Base-by-base conservation (phyloP, 1,140 invertebrate species). In the Bicyclus anynana region DNA sequence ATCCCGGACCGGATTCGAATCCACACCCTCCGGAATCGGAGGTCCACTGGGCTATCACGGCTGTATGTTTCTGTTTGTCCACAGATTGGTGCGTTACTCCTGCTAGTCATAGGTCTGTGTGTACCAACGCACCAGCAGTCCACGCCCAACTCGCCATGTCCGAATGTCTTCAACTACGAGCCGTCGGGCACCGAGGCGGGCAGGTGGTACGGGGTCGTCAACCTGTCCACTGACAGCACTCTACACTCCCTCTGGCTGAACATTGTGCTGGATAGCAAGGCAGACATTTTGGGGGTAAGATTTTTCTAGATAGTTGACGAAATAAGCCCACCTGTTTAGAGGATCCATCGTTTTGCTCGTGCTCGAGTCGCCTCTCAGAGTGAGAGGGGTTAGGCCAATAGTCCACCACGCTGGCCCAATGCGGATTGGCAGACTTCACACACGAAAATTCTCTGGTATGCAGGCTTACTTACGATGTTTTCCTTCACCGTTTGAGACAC, bases 241-340 rank as follows among this genome's bases (percentile, higher is more conserved):
- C 61, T 90, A 9, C 83, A 89, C 50, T 85, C 84, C 0, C 52
- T 89, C 1, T 89, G 86, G 87, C 63, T 89, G 6, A 87, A 89
- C 35, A 69, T 89, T 7, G 83, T 89, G 4, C 48, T 89, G 46
- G 88, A 89, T 50, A 67, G 63, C 35, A 80, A 83, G 47, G 87
- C 88, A 40, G 83, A 87, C 65, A 86, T 87, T 37, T 60, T 89
- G 13, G 84, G 77, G 52, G 87, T 89, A 59, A 84, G 76, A 2
- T 12, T 33, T 33, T 12, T 33, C 4, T 9, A 5, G n/a, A n/a
- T n/a, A n/a, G n/a, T n/a, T n/a, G n/a, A n/a, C n/a, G n/a, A n/a
- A n/a, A n/a, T n/a, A n/a, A n/a, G n/a, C n/a, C n/a, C n/a, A n/a
- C n/a, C n/a, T n/a, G n/a, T n/a, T n/a, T n/a, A n/a, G n/a, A n/a